These are phyloP conservation scores for Gadus chalcogrammus DNA, from an alignment of 2,113 vertebrate genomes.

Conservation along the genomic window DNA sequence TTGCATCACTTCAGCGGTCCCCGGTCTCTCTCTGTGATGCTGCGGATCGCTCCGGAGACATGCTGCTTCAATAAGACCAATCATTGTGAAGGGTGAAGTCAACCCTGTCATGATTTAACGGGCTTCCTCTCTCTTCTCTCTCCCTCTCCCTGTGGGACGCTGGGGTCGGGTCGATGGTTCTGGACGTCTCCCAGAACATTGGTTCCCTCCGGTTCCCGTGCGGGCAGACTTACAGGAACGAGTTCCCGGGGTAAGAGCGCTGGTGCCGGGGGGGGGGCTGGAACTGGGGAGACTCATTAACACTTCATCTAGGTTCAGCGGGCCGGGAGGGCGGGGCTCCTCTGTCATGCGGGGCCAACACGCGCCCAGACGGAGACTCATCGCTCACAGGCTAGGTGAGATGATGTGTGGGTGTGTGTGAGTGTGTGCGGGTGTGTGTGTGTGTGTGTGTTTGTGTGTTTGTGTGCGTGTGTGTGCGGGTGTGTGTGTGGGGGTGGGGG, in stretches of 20 bases:
- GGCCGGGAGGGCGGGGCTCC: conserved; percentile 15
- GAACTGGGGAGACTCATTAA: conserved; percentile 51
- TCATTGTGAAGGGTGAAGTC: conserved; percentile 67
- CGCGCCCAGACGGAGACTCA: background rate
- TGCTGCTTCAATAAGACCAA: conserved; percentile 69
- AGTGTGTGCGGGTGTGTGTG: no score
- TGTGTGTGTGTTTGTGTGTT: no score
- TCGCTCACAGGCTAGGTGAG: background rate
- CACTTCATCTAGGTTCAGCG: conserved; percentile 38
- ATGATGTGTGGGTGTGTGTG: background rate
- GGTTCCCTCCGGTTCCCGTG: conserved; percentile 38
- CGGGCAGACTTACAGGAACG: conserved; percentile 4
- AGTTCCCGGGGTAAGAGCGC: conserved; percentile 6
- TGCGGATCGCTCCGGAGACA: conserved; percentile 33
- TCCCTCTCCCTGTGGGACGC: conserved; percentile 57
- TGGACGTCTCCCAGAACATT: conserved; percentile 57
- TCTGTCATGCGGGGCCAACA: background rate
- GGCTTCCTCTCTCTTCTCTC: conserved; percentile 63
- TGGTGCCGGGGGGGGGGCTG: background rate
- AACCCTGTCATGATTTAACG: conserved; percentile 69
- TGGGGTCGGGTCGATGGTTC: conserved; percentile 35
- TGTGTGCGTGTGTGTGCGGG: no score
- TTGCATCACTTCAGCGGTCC: conserved; percentile 45
- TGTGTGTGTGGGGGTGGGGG: no score
- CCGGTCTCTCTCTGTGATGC: conserved; percentile 32